phyloP scores from a whole-genome alignment of 1,140 invertebrate genomes.

The Drosophila pallidifrons region DNA sequence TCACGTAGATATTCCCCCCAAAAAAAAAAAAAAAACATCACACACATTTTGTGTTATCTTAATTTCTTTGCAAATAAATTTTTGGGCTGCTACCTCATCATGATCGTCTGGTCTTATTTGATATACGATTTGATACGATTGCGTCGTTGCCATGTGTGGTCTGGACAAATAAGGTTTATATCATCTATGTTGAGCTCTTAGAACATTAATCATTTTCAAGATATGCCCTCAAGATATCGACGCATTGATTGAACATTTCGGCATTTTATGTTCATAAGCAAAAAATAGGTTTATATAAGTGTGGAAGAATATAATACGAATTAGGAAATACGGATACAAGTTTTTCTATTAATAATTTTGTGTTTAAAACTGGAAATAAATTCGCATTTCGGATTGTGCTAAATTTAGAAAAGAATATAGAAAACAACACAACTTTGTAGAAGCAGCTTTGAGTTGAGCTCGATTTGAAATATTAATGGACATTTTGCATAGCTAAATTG shows the following conservation, averaged over 20 bases:
- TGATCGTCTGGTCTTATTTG: slow-evolving; percentile 9
- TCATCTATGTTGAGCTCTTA: slow-evolving; percentile 22
- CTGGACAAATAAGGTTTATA: slow-evolving; percentile 32
- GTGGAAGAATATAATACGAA: slow-evolving; percentile 12
- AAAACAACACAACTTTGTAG: background rate
- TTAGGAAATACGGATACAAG: background rate
- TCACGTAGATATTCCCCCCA: slow-evolving; percentile 33
- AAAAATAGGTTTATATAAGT: no score
- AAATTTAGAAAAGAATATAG: background rate
- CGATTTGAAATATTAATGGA: no score
- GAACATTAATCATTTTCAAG: slow-evolving; percentile 44
- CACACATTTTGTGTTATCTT: slow-evolving; percentile 32
- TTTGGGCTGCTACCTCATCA: slow-evolving; percentile 19
- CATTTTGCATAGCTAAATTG: no score
- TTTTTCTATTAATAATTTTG: slow-evolving; percentile 1
- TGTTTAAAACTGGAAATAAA: slow-evolving; percentile 2
- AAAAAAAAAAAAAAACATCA: slow-evolving; percentile 3
- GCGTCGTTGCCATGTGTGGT: slow-evolving; percentile 10
- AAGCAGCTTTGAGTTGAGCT: no score
- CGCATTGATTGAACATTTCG: slow-evolving; percentile 9
- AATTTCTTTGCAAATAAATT: slow-evolving; percentile 52
- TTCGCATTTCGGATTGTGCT: background rate
- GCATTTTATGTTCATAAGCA: slow-evolving; percentile 7
- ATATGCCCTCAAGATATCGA: slow-evolving; percentile 6
- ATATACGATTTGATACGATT: background rate